Evolutionary conservation across 2,888 invertebrate genomes (phyloP).

Genomic region (Caenorhabditis macrosperma): DNA sequence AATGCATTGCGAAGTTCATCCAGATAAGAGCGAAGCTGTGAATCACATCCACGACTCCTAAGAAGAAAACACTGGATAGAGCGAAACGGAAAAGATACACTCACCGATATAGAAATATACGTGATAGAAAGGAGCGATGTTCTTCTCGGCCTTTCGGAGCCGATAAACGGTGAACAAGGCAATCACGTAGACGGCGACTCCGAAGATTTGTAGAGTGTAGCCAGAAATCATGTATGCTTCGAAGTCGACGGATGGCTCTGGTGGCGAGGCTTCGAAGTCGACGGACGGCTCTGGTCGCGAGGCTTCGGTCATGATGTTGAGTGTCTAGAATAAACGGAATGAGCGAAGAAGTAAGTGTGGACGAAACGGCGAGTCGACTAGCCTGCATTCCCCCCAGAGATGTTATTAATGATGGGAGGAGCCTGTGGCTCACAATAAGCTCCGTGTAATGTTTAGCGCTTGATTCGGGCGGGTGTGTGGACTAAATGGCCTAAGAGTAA

Average conservation of each 20-base stretch:
- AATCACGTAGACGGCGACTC: neutral
- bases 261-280: neutral
- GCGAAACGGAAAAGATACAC: neutral
- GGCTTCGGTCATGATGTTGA: neutral
- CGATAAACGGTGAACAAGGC: neutral
- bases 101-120: conserved; percentile 16
- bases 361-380: neutral
- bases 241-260: neutral
- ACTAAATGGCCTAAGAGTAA: neutral
- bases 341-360: neutral
- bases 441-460: neutral
- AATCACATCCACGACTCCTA: conserved; percentile 1
- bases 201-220: neutral
- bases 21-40: conserved; percentile 20
- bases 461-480: too few relatives aligned
- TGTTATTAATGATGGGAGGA: neutral
- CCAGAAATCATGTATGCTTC: neutral
- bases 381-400: neutral
- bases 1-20: neutral
- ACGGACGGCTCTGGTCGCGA: neutral
- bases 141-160: neutral
- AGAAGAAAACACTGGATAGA: neutral
- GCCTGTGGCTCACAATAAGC: neutral
- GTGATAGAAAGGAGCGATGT: conserved; percentile 8
- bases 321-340: neutral